phyloP scores from a whole-genome alignment of 2,888 invertebrate species.

The Idaea straminata region DNA sequence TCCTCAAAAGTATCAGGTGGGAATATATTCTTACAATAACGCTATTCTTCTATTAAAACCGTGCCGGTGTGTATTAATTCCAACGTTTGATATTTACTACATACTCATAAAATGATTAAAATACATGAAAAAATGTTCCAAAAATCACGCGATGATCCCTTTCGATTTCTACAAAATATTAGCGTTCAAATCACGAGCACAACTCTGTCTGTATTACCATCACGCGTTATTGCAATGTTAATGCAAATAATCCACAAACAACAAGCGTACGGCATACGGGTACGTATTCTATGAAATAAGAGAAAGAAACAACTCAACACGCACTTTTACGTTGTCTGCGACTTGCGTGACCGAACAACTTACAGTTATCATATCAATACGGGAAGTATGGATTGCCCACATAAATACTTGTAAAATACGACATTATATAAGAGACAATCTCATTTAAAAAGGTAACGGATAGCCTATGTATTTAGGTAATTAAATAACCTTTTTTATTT shows the following conservation, averaged over 20 bases:
- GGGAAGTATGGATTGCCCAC: neutral
- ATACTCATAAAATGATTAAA: neutral
- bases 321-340: slow-evolving; percentile 16
- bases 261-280: neutral
- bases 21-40: no score
- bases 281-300: slow-evolving; percentile 39
- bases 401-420: neutral
- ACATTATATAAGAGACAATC: neutral
- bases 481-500: no score
- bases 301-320: slow-evolving; percentile 41
- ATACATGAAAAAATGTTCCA: neutral
- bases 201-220: slow-evolving; percentile 38
- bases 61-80: neutral
- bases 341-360: neutral
- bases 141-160: slow-evolving; percentile 23
- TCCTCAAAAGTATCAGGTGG: no score
- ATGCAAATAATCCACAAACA: slow-evolving; percentile 38
- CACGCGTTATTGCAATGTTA: slow-evolving; percentile 43
- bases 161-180: slow-evolving; percentile 46
- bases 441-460: no score
- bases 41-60: no score
- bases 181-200: slow-evolving; percentile 42
- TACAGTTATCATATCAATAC: neutral
- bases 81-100: neutral
- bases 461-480: no score